phyloP scores from a whole-genome alignment of 2,888 invertebrate species.

The Thymelicus lineola region DNA sequence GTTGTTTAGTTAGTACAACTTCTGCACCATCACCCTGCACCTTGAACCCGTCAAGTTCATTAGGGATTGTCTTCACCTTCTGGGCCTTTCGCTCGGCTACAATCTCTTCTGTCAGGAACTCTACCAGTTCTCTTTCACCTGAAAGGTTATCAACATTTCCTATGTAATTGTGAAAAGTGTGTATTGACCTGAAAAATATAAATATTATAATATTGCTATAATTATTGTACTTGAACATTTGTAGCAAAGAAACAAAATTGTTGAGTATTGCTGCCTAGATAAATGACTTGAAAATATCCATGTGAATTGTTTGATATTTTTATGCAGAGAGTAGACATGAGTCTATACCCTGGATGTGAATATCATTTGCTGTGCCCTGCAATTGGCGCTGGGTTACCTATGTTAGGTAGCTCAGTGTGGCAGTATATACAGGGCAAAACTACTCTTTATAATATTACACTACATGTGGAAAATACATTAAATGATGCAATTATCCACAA shows the following conservation, averaged over 20 bases:
- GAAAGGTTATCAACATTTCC: slow-evolving; percentile 36
- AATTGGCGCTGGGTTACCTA: slow-evolving; percentile 45
- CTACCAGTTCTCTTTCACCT: slow-evolving; percentile 95
- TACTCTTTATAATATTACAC: no score
- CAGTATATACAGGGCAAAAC: slow-evolving; percentile 9
- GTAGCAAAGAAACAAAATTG: no score
- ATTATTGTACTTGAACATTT: no score
- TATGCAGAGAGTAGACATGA: slow-evolving; percentile 41
- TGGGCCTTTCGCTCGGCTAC: slow-evolving; percentile 94
- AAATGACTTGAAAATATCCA: no score
- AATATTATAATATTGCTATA: no score
- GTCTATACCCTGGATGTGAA: slow-evolving; percentile 42
- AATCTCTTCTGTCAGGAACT: slow-evolving; percentile 97
- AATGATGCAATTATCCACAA: no score
- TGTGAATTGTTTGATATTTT: slow-evolving; percentile 28
- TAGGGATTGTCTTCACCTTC: slow-evolving; percentile 90
- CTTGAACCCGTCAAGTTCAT: slow-evolving; percentile 92
- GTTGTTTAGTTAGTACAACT: slow-evolving; percentile 91
- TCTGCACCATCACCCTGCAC: slow-evolving; percentile 93
- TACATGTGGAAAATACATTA: no score
- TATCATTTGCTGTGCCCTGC: slow-evolving; percentile 50
- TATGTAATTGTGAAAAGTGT: no score
- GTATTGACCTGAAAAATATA: no score
- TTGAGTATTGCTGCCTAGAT: no score
- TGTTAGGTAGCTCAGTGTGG: slow-evolving; percentile 12